These are phyloP conservation scores for Magallana nippona DNA, from an alignment of 2,888 invertebrate genomes.

Conservation along the genomic window DNA sequence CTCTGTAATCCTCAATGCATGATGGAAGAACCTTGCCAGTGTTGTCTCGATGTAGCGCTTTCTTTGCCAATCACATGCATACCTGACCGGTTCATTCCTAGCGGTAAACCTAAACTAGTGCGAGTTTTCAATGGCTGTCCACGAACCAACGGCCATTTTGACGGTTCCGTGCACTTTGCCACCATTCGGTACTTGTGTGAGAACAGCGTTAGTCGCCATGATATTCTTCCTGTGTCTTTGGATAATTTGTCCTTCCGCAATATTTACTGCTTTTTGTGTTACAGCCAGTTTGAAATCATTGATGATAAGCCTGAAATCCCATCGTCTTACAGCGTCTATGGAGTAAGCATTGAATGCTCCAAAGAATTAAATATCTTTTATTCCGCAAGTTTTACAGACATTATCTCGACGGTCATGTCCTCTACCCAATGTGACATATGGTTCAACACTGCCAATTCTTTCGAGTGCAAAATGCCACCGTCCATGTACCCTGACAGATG, in stretches of 20 bases:
- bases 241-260: neutral
- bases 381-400: neutral
- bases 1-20: neutral
- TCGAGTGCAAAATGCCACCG: neutral
- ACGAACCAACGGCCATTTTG: neutral
- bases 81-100: neutral
- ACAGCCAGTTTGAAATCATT: neutral
- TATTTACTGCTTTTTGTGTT: neutral
- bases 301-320: neutral
- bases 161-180: neutral
- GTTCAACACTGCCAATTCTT: neutral
- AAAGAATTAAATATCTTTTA: neutral
- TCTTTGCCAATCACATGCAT: constrained; percentile 4
- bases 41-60: neutral
- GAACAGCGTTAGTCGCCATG: neutral
- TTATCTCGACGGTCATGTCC: neutral
- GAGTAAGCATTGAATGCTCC: neutral
- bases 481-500: neutral
- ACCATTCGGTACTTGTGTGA: neutral
- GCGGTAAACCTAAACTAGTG: neutral
- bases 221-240: neutral
- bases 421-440: neutral
- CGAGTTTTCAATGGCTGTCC: neutral
- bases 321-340: neutral
- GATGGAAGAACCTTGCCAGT: neutral